Evolutionary conservation across 2,888 invertebrate genomes (phyloP), one percentile per base, ranked within the genome.

Genomic region (Clanis bilineata): DNA sequence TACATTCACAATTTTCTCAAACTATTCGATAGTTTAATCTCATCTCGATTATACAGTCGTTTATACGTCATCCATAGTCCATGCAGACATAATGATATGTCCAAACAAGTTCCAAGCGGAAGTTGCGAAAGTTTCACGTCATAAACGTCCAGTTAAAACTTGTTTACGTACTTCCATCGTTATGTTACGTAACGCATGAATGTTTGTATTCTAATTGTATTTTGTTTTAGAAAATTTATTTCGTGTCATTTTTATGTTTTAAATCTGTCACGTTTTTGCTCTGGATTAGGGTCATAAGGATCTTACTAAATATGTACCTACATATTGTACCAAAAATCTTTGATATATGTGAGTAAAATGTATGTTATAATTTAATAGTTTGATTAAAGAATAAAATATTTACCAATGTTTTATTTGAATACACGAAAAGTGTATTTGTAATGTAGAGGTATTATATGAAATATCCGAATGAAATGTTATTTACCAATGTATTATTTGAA

Each of bases 91-190:
- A 51, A 51, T 51, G 32, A 51, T 32, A 51, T 51, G 43, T 41
- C 41, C 56, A 43, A 57, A 51, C 51, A 18, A 3, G 51, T 21
- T 32, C 12, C 58, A 70, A 62, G 56, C 79, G 80, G 80, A 82
- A 82, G 73, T 80, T 77, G 79, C 75, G 74, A 79, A 80, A 81
- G 75, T 80, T 74, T 51, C 51, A 51, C 28, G 32, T 51, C 51
- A 51, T 51, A 51, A 51, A 84, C 83, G 85, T 85, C 79, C 80
- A 83, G 69, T 62, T 66, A 72, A 74, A 79, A 73, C 75, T 62
- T 60, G 73, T 74, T 77, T 74, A 69, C 65, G 69, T 77, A 72
- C 71, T 69, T 62, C 63, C 63, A 68, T 65, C 58, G 36, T 62
- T 64, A 60, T 70, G 60, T 65, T 70, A 64, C 62, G 61, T 55